phyloP scores from a whole-genome alignment of 2,888 invertebrate species.

The Scrobipalpa atriplicella region DNA sequence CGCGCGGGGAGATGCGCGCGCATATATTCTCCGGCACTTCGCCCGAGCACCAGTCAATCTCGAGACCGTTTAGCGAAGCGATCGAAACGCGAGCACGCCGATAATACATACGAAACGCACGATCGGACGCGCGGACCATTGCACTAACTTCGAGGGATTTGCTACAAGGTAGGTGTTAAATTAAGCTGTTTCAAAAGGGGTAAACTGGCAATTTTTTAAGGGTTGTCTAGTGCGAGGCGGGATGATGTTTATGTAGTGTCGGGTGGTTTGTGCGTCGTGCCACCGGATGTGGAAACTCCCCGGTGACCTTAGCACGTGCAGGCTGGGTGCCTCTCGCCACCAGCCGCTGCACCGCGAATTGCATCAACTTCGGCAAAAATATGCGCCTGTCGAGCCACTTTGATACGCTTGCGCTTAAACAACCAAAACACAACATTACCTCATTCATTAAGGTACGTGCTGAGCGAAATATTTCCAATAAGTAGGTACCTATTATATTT shows the following conservation, averaged over 20 bases:
- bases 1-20: slow-evolving; percentile 74
- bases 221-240: not conserved
- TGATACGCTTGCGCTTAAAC: slow-evolving; percentile 40
- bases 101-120: slow-evolving; percentile 42
- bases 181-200: not conserved
- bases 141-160: slow-evolving; percentile 44
- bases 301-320: slow-evolving; percentile 55
- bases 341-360: slow-evolving; percentile 58
- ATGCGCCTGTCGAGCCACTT: slow-evolving; percentile 39
- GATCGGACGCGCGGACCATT: slow-evolving; percentile 47
- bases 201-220: slow-evolving; percentile 25
- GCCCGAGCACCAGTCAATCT: slow-evolving; percentile 71
- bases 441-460: not conserved
- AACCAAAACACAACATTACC: not conserved
- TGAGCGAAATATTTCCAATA: slow-evolving; percentile 12
- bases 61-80: slow-evolving; percentile 54
- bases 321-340: slow-evolving; percentile 48
- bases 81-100: slow-evolving; percentile 50
- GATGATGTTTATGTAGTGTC: not conserved
- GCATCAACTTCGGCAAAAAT: slow-evolving; percentile 54
- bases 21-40: slow-evolving; percentile 69
- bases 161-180: slow-evolving; percentile 53
- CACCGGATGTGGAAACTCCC: slow-evolving; percentile 59
- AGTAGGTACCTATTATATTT: too few species aligned
- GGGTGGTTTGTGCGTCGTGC: slow-evolving; percentile 33